Conservation (phyloP, 2,113 vertebrate genomes). For the Podarcis cretensis region DNA sequence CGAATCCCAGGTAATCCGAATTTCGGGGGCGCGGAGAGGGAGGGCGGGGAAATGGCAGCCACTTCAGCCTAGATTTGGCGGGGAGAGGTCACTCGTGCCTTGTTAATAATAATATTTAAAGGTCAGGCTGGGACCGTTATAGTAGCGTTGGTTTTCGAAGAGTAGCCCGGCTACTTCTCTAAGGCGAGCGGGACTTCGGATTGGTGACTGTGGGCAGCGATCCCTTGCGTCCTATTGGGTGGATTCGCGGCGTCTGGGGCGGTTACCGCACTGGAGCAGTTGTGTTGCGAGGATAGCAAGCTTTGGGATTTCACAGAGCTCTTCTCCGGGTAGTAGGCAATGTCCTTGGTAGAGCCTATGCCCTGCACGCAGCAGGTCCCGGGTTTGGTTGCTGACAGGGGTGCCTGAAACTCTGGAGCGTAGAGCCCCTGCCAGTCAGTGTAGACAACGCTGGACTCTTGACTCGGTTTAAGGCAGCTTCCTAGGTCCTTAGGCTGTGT, state of each 20-base stretch:
- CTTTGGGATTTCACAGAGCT: neutral
- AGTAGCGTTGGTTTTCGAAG: neutral
- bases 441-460: neutral
- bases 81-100: neutral
- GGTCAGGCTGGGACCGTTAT: neutral
- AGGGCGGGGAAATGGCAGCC: neutral
- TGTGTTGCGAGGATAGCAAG: neutral
- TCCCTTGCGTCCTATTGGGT: neutral
- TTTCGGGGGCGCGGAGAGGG: too few species aligned
- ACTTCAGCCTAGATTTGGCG: neutral
- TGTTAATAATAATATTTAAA: neutral
- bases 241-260: neutral
- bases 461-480: neutral
- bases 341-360: neutral
- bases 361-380: neutral
- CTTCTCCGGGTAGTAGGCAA: neutral
- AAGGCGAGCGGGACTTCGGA: neutral
- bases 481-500: neutral
- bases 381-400: neutral
- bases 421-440: neutral
- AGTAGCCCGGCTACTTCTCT: too few species aligned
- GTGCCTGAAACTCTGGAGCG: neutral
- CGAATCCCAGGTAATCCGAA: constrained; percentile 86
- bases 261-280: neutral
- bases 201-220: neutral